Percentiles rank a stretch among this genome's conserved stretches.
phyloP scores from a whole-genome alignment of 1,140 invertebrate genomes.

The Hylaeus volcanicus region DNA sequence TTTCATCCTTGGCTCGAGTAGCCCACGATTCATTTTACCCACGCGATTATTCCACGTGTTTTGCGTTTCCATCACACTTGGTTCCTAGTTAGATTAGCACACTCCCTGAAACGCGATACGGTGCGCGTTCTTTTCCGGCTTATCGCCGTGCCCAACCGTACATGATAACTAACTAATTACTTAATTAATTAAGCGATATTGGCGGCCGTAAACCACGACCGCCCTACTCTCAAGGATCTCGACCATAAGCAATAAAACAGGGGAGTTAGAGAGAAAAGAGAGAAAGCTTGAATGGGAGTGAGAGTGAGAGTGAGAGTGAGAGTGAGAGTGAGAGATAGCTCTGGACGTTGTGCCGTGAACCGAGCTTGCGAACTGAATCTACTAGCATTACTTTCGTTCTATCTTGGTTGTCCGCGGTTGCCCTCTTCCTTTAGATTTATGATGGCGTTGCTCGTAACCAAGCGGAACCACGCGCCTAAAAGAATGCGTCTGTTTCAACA shows the following conservation, averaged over 20 bases:
- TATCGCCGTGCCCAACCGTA: slow-evolving; percentile 7
- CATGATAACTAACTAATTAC: slow-evolving; percentile 21
- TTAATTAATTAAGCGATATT: slow-evolving; percentile 36
- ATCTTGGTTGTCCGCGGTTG: background rate
- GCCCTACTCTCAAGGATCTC: slow-evolving; percentile 39
- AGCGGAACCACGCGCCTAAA: slow-evolving; percentile 13
- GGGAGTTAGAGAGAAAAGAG: slow-evolving; percentile 24
- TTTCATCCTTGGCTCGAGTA: background rate
- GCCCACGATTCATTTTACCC: background rate
- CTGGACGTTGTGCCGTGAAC: slow-evolving; percentile 10
- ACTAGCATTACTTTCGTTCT: background rate
- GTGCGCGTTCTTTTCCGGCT: slow-evolving; percentile 9
- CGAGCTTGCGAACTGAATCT: slow-evolving; percentile 8
- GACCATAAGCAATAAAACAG: slow-evolving; percentile 60
- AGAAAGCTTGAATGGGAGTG: background rate
- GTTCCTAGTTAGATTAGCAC: slow-evolving; percentile 50
- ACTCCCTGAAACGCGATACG: slow-evolving; percentile 4
- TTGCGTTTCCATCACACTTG: slow-evolving; percentile 24
- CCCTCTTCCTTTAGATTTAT: background rate
- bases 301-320: background rate
- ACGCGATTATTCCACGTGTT: slow-evolving; percentile 41
- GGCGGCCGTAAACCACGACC: slow-evolving; percentile 21
- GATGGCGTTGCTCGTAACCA: background rate
- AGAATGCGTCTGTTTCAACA: background rate
- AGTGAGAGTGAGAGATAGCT: background rate